Evolutionary conservation across 2,797 vertebrate species (phyloP), one percentile per base, ranked within the genome.

Genomic region (Alcedo quadribrachys): DNA sequence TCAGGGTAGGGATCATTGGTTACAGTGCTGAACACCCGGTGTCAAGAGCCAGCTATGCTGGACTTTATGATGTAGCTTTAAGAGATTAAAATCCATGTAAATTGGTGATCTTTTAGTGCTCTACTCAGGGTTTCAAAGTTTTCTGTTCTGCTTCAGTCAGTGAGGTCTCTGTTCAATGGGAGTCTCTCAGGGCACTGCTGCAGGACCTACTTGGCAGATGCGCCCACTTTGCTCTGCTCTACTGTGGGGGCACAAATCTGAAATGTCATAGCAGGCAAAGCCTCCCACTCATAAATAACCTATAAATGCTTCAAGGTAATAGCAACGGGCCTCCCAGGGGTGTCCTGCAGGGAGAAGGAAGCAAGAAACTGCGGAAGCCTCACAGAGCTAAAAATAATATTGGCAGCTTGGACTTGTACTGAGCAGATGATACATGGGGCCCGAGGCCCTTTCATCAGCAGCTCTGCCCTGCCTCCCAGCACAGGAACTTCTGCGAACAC

Each of bases 361-460:
- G 11, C 27, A 50, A 81, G 51, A 76, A 75, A 20, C 35, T 2
- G 1, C 40, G 25, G 73, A 92, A 87, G 54, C 79, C 51, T 73
- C 48, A 65, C 51, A 78, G 62, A 81, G 78, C 80, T 37, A 81
- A 74, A 93, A 89, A 71, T 83, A 95, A 69, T 51, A 25, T 37
- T 81, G 43, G 33, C 37, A 75, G 63, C 46, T 71, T 25, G 21
- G 50, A 15, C 20, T 83, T 37, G 9, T 27, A n/a, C 30, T 1
- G 9, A 86, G 54, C 45, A 35, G 12, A 27, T 46, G 78, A 85
- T 46, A 21, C 0, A 0, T 53, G 45, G 71, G n/a, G 50, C 48
- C 35, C 43, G 20, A 32, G 54, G 58, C 85, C 15, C 30, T 78
- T 74, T 50, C 76, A 42, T 2, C 25, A 50, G 75, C 61, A 53